Evolutionary conservation across 2,797 vertebrate species (phyloP), one percentile per base, ranked within the genome.

Genomic region (Nothura maculosa): DNA sequence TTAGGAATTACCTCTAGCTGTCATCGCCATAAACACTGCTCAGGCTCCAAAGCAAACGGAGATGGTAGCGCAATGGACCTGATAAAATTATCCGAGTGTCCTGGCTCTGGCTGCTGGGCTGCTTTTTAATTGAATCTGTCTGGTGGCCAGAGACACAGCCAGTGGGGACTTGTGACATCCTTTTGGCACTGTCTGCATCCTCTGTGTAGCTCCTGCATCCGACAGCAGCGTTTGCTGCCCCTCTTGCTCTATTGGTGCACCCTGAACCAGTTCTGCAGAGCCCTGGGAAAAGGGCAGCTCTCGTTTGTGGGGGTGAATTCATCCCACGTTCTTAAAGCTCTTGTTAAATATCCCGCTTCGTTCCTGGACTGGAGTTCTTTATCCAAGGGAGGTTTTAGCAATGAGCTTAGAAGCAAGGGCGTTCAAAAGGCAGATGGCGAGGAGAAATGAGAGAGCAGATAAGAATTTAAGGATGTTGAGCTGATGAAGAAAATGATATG

Each of bases 271-370:
- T 52, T 77, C 66, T 5, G 15, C 2, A 1, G 81, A 76, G 80
- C 63, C 60, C 88, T 79, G 91, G 91, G 79, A 64, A 70, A 45
- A 48, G 87, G 79, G 79, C 89, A 77, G 72, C 18, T 10, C 87
- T 84, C 52, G 76, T 73, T 62, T 13, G 76, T 25, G 85, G 92
- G 82, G 89, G 74, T 84, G 89, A 92, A 16, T 3, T 25, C 91
- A 84, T 80, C 89, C 85, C 89, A 90, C 91, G 30, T 73, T 78
- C 83, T 78, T 40, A 58, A 55, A 66, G 83, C 81, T 83, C 76
- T 87, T 73, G 69, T 14, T 40, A 9, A 57, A 78, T 85, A 81
- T n/a, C 92, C 87, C 88, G 91, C 90, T 88, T 93, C 94, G 91
- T 94, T 43, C 57, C 87, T 19, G 89, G 87, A 90, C 92, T 36